phyloP scores from a whole-genome alignment of 1,140 invertebrate genomes.

The Polypedilum pembai region DNA sequence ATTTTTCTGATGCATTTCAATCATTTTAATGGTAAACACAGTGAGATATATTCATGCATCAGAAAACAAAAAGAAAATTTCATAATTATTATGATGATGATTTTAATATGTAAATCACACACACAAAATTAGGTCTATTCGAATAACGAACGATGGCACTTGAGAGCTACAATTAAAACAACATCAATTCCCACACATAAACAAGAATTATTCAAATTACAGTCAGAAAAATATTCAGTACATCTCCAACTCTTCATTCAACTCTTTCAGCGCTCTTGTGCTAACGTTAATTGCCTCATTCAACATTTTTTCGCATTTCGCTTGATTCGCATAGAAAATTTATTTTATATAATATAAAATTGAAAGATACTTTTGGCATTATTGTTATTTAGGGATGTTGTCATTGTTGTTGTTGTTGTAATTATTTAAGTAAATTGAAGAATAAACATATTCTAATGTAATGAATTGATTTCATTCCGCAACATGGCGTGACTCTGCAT shows the following conservation, averaged over 20 bases:
- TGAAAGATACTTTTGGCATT: not conserved
- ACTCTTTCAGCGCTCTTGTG: not conserved
- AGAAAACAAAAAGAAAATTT: too few relatives aligned
- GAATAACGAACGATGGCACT: not conserved
- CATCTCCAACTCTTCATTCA: not conserved
- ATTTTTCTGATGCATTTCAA: too few relatives aligned
- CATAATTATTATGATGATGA: too few relatives aligned
- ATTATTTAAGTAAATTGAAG: slow-evolving; percentile 2
- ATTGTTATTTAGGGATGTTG: too few relatives aligned
- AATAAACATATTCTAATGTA: slow-evolving; percentile 8
- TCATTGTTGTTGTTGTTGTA: not conserved
- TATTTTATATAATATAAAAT: not conserved
- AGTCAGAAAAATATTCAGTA: too few relatives aligned
- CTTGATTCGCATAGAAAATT: not conserved
- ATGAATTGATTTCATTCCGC: slow-evolving; percentile 6
- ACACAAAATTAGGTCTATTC: slow-evolving; percentile 8
- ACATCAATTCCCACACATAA: slow-evolving; percentile 26
- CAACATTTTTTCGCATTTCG: not conserved
- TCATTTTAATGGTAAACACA: too few relatives aligned
- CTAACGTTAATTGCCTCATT: slow-evolving; percentile 25
- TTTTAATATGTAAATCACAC: slow-evolving; percentile 13
- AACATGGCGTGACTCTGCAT: slow-evolving; percentile 10
- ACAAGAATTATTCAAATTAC: slow-evolving; percentile 22
- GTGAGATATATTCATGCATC: too few relatives aligned
- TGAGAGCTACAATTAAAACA: slow-evolving; percentile 25